Conservation (phyloP, 2,888 invertebrate genomes). For the Lepidonotus clava region DNA sequence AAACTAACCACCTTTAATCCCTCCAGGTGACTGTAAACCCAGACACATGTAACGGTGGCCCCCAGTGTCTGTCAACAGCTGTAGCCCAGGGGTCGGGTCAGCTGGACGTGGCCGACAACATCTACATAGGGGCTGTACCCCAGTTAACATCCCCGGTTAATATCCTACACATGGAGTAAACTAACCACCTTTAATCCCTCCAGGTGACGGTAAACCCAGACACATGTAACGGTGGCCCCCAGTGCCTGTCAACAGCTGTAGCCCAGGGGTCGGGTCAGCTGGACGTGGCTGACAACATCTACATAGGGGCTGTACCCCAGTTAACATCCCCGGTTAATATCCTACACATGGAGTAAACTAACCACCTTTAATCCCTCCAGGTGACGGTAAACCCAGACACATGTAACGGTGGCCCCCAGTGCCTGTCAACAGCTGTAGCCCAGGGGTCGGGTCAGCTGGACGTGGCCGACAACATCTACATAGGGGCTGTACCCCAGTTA, state of each 20-base stretch:
- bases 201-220: too few species aligned
- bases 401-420: constrained; percentile 62
- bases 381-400: constrained; percentile 66
- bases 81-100: neutral
- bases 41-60: constrained; percentile 61
- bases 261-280: too few species aligned
- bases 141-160: constrained; percentile 66
- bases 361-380: too few species aligned
- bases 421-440: constrained; percentile 54
- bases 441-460: neutral
- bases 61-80: constrained; percentile 60
- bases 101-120: neutral
- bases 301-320: too few species aligned
- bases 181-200: constrained; percentile 66
- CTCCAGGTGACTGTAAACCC: constrained; percentile 67
- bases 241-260: too few species aligned
- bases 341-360: too few species aligned
- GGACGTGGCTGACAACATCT: too few species aligned
- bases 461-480: constrained; percentile 54
- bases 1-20: constrained; percentile 66
- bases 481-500: constrained; percentile 69
- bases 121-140: constrained; percentile 69
- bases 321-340: too few species aligned
- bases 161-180: constrained; percentile 73
- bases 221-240: too few species aligned